Evolutionary conservation across 2,888 invertebrate species (phyloP).

Genomic region (Parochlus steinenii): DNA sequence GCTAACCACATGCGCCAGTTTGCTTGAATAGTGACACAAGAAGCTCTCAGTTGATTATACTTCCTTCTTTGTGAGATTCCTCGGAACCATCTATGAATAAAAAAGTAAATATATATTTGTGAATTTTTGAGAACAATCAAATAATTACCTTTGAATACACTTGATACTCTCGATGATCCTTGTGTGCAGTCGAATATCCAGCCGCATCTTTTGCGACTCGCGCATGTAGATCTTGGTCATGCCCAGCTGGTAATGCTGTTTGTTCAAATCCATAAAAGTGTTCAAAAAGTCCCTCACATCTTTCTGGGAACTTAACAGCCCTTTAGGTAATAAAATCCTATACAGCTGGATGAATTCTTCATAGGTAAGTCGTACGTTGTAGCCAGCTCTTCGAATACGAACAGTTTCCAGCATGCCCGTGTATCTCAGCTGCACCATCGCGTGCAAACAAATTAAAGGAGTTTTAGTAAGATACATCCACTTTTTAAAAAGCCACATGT

Average conservation of each 20-base stretch:
- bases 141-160: slow-evolving; percentile 77
- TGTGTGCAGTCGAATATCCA: slow-evolving; percentile 83
- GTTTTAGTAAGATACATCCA: no score
- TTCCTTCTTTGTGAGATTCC: slow-evolving; percentile 60
- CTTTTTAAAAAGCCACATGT: no score
- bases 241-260: slow-evolving; percentile 81
- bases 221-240: slow-evolving; percentile 83
- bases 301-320: slow-evolving; percentile 65
- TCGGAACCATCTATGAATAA: slow-evolving; percentile 81
- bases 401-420: slow-evolving; percentile 97
- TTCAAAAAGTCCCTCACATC: slow-evolving; percentile 75
- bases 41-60: slow-evolving; percentile 55
- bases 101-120: no score
- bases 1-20: slow-evolving; percentile 48
- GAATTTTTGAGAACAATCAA: no score
- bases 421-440: slow-evolving; percentile 60
- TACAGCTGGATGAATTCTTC: slow-evolving; percentile 90
- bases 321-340: slow-evolving; percentile 76
- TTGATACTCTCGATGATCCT: slow-evolving; percentile 88
- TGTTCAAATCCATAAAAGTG: slow-evolving; percentile 58
- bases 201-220: slow-evolving; percentile 81
- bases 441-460: no score
- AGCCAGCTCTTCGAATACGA: slow-evolving; percentile 84
- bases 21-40: slow-evolving; percentile 61
- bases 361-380: slow-evolving; percentile 83